Percentiles rank a stretch among this genome's conserved stretches.
These are phyloP conservation scores for Drosophila infuscata DNA, from an alignment of 2,888 invertebrate genomes.

Conservation along the genomic window DNA sequence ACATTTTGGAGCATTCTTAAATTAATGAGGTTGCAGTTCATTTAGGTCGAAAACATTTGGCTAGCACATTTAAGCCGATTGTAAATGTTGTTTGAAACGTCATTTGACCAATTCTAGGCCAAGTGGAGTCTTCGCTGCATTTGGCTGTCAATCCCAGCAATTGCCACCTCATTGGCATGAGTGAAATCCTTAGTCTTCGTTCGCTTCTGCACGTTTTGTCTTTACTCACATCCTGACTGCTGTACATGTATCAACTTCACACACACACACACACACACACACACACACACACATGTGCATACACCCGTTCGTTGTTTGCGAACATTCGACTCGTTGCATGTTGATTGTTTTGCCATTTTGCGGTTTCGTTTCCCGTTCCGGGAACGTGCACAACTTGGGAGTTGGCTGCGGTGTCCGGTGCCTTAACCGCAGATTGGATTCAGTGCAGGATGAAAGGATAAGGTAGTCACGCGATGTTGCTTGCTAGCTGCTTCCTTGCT, in stretches of 20 bases:
- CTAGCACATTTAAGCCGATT: background rate
- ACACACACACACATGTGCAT: background rate
- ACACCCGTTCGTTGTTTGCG: slow-evolving; percentile 4
- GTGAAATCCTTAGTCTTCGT: slow-evolving; percentile 26
- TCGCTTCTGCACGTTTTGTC: slow-evolving; percentile 7
- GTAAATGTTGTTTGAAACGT: slow-evolving; percentile 28
- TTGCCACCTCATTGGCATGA: slow-evolving; percentile 22
- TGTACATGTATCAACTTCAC: slow-evolving; percentile 12
- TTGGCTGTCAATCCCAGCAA: slow-evolving; percentile 47
- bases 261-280: background rate
- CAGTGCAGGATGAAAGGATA: background rate
- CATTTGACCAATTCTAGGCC: slow-evolving; percentile 15
- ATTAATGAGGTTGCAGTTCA: too few relatives aligned
- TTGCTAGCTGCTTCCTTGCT: background rate
- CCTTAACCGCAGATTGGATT: slow-evolving; percentile 25
- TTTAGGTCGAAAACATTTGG: background rate
- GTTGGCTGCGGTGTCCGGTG: slow-evolving; percentile 44
- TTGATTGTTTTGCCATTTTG: slow-evolving; percentile 80
- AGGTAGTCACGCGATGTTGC: slow-evolving; percentile 26
- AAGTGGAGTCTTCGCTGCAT: slow-evolving; percentile 18
- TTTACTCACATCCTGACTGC: background rate
- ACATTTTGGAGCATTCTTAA: background rate
- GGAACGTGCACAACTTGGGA: slow-evolving; percentile 17
- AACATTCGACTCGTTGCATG: slow-evolving; percentile 62
- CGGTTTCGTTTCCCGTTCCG: slow-evolving; percentile 46